phyloP scores from a whole-genome alignment of 2,888 invertebrate species.

The Iphiclides podalirius region DNA sequence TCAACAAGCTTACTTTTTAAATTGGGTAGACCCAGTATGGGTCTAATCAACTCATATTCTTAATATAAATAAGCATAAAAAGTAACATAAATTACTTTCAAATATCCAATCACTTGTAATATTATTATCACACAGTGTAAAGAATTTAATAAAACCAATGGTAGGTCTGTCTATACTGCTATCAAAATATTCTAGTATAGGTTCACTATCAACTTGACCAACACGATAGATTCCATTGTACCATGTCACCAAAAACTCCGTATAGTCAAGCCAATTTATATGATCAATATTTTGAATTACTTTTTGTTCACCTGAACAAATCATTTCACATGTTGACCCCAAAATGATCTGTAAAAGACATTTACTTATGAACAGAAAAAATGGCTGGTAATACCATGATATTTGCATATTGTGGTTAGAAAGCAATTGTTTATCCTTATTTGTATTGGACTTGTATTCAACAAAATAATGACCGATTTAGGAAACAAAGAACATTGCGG shows the following conservation, averaged over 20 bases:
- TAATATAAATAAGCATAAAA: no score
- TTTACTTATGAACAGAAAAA: no score
- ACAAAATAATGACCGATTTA: no score
- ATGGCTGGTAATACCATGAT: no score
- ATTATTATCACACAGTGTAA: neutral
- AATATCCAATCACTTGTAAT: constrained; percentile 6
- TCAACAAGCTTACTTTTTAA: no score
- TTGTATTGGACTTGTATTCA: no score
- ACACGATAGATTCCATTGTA: neutral
- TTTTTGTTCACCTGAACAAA: neutral
- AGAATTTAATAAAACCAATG: constrained; percentile 9
- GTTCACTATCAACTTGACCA: neutral
- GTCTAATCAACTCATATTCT: no score
- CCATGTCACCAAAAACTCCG: constrained; percentile 7
- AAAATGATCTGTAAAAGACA: constrained; percentile 9
- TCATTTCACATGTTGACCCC: neutral
- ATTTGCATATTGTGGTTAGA: no score
- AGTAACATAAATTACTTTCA: constrained; percentile 18
- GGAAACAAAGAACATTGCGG: no score
- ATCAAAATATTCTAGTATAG: neutral
- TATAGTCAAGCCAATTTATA: constrained; percentile 1
- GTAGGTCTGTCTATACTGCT: neutral
- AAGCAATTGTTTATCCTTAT: no score
- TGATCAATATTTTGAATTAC: neutral
- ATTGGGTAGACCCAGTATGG: no score